A percentile compares a stretch with the other conserved stretches of the same genome.
Evolutionary conservation across 2,888 invertebrate genomes (phyloP).

Genomic region (Cerastis leucographa): DNA sequence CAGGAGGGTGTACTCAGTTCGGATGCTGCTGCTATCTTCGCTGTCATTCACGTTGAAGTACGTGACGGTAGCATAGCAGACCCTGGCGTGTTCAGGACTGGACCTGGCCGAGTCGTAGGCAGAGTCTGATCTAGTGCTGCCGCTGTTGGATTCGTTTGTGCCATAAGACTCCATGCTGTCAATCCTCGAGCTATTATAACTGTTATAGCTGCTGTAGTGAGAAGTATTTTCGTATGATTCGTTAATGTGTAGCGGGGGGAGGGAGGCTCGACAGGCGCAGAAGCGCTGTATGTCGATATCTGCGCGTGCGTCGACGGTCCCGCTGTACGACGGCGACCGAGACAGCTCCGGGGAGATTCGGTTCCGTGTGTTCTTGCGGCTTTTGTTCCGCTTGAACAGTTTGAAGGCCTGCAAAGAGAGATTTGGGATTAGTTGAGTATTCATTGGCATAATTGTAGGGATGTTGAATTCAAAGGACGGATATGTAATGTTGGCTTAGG

Average conservation of each 20-base stretch:
- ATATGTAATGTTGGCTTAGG: not conserved
- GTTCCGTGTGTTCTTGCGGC: slow-evolving; percentile 81
- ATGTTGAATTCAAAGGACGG: slow-evolving; percentile 1
- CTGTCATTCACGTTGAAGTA: slow-evolving; percentile 88
- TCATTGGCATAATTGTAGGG: slow-evolving; percentile 5
- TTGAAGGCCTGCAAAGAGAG: slow-evolving; percentile 84
- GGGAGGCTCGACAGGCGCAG: slow-evolving; percentile 84
- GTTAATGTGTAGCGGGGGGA: slow-evolving; percentile 76
- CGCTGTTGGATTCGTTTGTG: slow-evolving; percentile 75
- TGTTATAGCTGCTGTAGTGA: slow-evolving; percentile 82
- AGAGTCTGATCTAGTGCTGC: slow-evolving; percentile 80
- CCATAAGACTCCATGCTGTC: slow-evolving; percentile 80
- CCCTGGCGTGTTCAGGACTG: slow-evolving; percentile 79
- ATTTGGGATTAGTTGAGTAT: slow-evolving; percentile 38
- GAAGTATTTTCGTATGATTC: slow-evolving; percentile 80
- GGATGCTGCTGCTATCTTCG: slow-evolving; percentile 87
- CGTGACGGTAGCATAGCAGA: slow-evolving; percentile 86
- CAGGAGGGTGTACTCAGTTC: slow-evolving; percentile 86
- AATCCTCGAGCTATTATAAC: slow-evolving; percentile 81
- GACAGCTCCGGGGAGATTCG: slow-evolving; percentile 83
- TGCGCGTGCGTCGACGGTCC: slow-evolving; percentile 85
- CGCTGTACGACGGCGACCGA: slow-evolving; percentile 84
- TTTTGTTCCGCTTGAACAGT: slow-evolving; percentile 84
- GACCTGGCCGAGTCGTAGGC: slow-evolving; percentile 86
- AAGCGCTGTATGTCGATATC: slow-evolving; percentile 85